phyloP scores from a whole-genome alignment of 2,113 vertebrate species.

The Rissa tridactyla region DNA sequence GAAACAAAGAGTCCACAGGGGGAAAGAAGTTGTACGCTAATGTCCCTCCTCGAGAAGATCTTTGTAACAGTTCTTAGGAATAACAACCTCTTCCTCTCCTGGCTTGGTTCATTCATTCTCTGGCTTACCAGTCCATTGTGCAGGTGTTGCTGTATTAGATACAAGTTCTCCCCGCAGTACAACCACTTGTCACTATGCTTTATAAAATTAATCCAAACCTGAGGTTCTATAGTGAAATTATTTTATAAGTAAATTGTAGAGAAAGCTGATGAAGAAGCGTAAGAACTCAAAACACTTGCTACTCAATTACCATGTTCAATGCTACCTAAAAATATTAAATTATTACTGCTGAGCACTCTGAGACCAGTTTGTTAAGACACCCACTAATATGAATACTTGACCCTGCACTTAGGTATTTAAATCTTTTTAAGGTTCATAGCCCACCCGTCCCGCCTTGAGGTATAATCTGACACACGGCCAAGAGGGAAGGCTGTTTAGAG shows the following conservation, averaged over 20 bases:
- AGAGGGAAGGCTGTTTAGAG: slow-evolving; percentile 4
- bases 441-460: neutral
- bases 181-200: neutral
- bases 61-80: neutral
- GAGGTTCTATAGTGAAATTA: neutral
- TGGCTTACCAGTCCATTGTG: neutral
- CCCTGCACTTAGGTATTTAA: neutral
- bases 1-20: neutral
- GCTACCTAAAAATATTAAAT: neutral
- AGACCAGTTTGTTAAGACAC: neutral
- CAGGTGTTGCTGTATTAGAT: neutral
- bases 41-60: neutral
- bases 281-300: neutral
- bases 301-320: neutral
- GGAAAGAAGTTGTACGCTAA: neutral
- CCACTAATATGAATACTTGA: neutral
- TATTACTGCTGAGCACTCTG: neutral
- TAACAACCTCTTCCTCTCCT: neutral
- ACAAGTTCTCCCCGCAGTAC: neutral
- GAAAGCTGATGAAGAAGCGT: neutral
- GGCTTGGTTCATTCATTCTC: neutral
- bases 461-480: slow-evolving; percentile 4
- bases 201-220: neutral
- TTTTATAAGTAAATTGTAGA: neutral
- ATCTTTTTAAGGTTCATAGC: neutral